Conservation (phyloP, 1,140 invertebrate genomes). For the Heliconius hermathena region DNA sequence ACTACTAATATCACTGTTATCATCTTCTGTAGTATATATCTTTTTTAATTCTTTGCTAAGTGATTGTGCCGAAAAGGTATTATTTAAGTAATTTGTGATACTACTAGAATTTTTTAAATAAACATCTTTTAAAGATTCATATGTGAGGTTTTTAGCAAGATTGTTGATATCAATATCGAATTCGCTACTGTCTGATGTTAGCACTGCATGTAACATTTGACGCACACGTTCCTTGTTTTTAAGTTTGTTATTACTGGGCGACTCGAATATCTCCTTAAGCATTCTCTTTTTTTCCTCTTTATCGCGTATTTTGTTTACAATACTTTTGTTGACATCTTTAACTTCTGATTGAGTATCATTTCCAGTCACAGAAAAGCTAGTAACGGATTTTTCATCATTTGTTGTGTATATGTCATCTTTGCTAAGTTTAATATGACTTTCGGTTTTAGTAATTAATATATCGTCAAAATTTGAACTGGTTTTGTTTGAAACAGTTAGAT, state of each 20-base stretch:
- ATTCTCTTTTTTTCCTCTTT: conserved; percentile 58
- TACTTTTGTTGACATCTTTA: conserved; percentile 16
- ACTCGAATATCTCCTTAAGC: conserved; percentile 54
- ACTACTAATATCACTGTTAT: conserved; percentile 42
- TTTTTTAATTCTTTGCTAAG: conserved; percentile 9
- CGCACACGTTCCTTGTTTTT: conserved; percentile 45
- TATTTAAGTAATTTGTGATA: conserved; percentile 49
- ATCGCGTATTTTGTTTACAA: conserved; percentile 23
- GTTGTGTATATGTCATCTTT: conserved; percentile 20
- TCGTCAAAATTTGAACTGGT: conserved; percentile 10
- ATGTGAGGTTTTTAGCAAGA: conserved; percentile 47
- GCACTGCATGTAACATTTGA: conserved; percentile 54
- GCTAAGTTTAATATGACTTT: conserved; percentile 22
- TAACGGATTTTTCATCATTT: conserved; percentile 24
- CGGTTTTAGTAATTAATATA: conserved; percentile 6
- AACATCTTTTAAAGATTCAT: conserved; percentile 46
- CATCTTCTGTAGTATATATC: conserved; percentile 41
- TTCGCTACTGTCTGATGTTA: conserved; percentile 58
- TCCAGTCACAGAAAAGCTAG: conserved; percentile 12
- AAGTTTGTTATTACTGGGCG: conserved; percentile 40
- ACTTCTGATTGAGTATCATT: conserved; percentile 26
- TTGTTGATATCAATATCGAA: conserved; percentile 42
- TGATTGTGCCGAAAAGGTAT: conserved; percentile 38
- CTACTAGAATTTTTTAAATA: conserved; percentile 51
- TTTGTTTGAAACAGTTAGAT: conserved; percentile 17